A percentile compares a stretch with the other conserved stretches of the same genome.
These are phyloP conservation scores for Aradophagus sp. DNA, from an alignment of 1,140 invertebrate species.

Conservation along the genomic window DNA sequence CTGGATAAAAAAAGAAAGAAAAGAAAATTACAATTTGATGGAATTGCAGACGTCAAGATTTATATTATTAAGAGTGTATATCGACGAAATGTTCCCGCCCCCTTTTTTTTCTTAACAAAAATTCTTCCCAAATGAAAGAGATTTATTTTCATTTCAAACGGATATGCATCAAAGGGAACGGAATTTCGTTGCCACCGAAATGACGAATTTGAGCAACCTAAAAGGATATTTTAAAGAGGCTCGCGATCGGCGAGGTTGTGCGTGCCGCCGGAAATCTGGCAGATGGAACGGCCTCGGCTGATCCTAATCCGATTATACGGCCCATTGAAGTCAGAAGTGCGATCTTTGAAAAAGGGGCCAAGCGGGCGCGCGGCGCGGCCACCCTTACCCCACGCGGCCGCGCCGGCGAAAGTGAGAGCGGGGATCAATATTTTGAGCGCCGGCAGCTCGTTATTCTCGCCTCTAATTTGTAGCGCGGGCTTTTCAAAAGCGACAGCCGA, in stretches of 20 bases:
- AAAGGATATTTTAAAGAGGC: too few species aligned
- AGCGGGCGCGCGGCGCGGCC: slow-evolving; percentile 55
- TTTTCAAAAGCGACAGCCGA: slow-evolving; percentile 41
- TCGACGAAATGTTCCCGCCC: too few species aligned
- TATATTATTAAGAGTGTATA: too few species aligned
- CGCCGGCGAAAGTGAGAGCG: slow-evolving; percentile 30
- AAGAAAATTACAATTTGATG: too few species aligned
- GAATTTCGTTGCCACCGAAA: too few species aligned
- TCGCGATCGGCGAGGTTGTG: slow-evolving; percentile 18
- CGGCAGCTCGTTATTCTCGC: slow-evolving; percentile 64
- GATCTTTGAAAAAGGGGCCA: slow-evolving; percentile 72
- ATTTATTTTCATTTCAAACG: too few species aligned
- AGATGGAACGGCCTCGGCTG: slow-evolving; percentile 66
- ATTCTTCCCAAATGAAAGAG: too few species aligned
- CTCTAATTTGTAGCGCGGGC: slow-evolving; percentile 59
- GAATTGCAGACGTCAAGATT: too few species aligned
- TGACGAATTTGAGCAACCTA: too few species aligned
- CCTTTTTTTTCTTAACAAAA: too few species aligned
- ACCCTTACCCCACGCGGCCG: slow-evolving; percentile 38
- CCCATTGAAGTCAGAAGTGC: slow-evolving; percentile 75
- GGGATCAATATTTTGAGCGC: slow-evolving; percentile 68
- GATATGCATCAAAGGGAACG: too few species aligned
- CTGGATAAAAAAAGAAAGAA: too few species aligned
- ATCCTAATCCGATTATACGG: slow-evolving; percentile 74
- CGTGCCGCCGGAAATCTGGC: slow-evolving; percentile 52